Evolutionary conservation across 2,888 invertebrate genomes (phyloP).

Genomic region (Drosophila borealis): DNA sequence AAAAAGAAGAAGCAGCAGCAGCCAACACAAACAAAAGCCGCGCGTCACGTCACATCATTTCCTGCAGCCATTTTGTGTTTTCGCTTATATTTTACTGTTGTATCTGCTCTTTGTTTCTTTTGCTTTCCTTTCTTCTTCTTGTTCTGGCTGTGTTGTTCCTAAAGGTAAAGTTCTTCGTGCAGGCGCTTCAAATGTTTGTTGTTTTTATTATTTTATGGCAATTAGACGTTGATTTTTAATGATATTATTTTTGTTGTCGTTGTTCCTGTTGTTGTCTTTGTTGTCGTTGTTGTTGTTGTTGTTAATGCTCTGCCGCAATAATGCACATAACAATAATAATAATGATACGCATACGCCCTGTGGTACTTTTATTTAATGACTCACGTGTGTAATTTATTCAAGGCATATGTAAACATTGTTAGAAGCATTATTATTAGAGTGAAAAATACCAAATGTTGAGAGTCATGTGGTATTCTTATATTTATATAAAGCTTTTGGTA

Average conservation of each 20-base stretch:
- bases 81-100: conserved; percentile 59
- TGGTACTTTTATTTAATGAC: conserved; percentile 46
- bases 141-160: conserved; percentile 4
- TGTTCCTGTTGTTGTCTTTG: conserved; percentile 30
- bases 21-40: conserved; percentile 61
- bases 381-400: conserved; percentile 45
- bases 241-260: conserved; percentile 7
- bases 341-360: conserved; percentile 51
- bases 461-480: not conserved
- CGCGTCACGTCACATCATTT: conserved; percentile 71
- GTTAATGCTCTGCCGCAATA: conserved; percentile 22
- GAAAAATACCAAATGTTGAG: conserved; percentile 18
- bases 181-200: conserved; percentile 29
- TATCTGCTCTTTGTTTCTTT: conserved; percentile 1
- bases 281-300: conserved; percentile 27
- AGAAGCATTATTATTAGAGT: conserved; percentile 28
- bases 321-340: conserved; percentile 34
- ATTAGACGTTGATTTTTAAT: conserved; percentile 59
- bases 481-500: not conserved
- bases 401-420: conserved; percentile 49
- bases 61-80: conserved; percentile 72
- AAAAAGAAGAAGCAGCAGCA: conserved; percentile 16
- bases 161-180: conserved; percentile 23
- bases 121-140: not conserved
- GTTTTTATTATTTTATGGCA: conserved; percentile 53